Evolutionary conservation across 2,888 invertebrate species (phyloP).

Genomic region (Volucella zonaria): DNA sequence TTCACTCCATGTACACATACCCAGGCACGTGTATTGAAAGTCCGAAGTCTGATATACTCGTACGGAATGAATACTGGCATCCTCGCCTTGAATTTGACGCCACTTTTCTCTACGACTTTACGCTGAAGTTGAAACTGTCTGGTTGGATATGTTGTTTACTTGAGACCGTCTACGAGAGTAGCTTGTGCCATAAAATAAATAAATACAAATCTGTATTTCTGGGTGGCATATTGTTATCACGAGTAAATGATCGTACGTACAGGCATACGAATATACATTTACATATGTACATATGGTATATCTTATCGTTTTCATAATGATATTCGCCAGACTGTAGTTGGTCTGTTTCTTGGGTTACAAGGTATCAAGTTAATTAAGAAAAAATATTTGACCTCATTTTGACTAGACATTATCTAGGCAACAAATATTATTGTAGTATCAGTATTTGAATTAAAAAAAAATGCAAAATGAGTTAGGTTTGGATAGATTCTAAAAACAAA

Average conservation of each 20-base stretch:
- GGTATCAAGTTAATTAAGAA: background rate
- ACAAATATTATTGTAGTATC: no score
- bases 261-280: no score
- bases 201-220: slow-evolving; percentile 31
- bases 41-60: slow-evolving; percentile 19
- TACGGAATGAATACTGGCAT: background rate
- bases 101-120: background rate
- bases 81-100: slow-evolving; percentile 34
- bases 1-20: background rate
- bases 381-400: background rate
- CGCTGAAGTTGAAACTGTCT: slow-evolving; percentile 10
- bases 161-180: slow-evolving; percentile 26
- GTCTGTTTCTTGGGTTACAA: slow-evolving; percentile 18
- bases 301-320: background rate
- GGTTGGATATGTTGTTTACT: slow-evolving; percentile 49
- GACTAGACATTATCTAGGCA: background rate
- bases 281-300: background rate
- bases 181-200: slow-evolving; percentile 57
- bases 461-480: background rate
- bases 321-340: slow-evolving; percentile 18
- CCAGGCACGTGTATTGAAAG: background rate
- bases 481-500: no score
- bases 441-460: no score
- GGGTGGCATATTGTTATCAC: slow-evolving; percentile 31
- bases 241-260: background rate